Evolutionary conservation across 2,113 vertebrate species (phyloP).

Genomic region (Platycercus adscitus): DNA sequence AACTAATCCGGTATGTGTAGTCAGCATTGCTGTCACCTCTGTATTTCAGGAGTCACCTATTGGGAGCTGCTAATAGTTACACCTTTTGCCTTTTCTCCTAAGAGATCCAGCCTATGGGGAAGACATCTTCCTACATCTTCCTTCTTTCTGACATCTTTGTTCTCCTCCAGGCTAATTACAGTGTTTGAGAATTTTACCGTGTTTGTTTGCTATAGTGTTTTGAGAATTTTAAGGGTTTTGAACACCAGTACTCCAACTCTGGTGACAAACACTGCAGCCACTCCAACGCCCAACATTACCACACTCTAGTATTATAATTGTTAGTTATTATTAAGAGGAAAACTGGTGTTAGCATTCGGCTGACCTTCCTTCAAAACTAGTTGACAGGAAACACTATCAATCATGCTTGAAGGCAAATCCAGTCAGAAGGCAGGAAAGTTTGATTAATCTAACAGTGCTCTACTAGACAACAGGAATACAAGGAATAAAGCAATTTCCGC

Average conservation of each 20-base stretch:
- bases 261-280: neutral
- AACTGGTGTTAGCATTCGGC: neutral
- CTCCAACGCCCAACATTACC: neutral
- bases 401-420: neutral
- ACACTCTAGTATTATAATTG: neutral
- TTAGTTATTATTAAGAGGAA: neutral
- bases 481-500: neutral
- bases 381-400: neutral
- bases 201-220: neutral
- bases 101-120: fast-evolving
- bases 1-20: fast-evolving
- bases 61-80: neutral
- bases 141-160: neutral
- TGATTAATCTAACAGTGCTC: neutral
- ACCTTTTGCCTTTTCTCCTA: no score
- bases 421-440: neutral
- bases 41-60: neutral
- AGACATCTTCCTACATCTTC: neutral
- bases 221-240: neutral
- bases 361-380: neutral
- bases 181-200: neutral
- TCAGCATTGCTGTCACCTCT: neutral
- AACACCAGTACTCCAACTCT: neutral
- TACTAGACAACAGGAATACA: neutral
- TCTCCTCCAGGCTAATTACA: neutral